Conservation (phyloP, 2,888 invertebrate species). For the Trissonchulus latispiculum region DNA sequence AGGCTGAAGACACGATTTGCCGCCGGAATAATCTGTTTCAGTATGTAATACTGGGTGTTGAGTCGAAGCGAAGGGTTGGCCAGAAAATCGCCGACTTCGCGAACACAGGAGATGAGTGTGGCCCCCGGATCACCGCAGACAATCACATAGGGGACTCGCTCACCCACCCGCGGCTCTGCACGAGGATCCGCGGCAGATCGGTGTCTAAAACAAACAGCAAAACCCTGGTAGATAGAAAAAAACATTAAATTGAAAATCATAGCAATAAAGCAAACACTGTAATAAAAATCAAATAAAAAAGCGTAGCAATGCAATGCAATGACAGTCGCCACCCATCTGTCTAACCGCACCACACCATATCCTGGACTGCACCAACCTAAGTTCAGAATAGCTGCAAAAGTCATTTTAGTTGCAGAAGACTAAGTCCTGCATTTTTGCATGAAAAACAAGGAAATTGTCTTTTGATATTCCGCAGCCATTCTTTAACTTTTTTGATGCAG, state of each 20-base stretch:
- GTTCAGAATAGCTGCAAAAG: no score
- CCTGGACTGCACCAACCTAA: no score
- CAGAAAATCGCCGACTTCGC: constrained; percentile 65
- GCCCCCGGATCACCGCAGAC: constrained; percentile 73
- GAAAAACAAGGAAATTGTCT: no score
- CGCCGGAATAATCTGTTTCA: constrained; percentile 65
- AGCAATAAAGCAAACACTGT: background rate
- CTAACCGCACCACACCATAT: no score
- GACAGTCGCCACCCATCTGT: no score
- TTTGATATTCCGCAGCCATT: no score
- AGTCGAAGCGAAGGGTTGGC: constrained; percentile 60
- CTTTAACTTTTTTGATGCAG: no score
- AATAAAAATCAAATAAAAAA: background rate
- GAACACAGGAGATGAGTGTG: constrained; percentile 69
- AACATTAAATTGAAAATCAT: no score
- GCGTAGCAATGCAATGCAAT: no score
- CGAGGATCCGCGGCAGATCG: constrained; percentile 57
- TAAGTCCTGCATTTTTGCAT: no score
- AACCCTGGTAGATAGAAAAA: no score
- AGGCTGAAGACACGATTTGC: constrained; percentile 74
- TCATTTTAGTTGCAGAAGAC: no score
- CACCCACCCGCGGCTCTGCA: constrained; percentile 66
- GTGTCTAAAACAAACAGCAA: constrained; percentile 26
- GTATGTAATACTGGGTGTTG: constrained; percentile 81
- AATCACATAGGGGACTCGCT: constrained; percentile 82